Evolutionary conservation across 2,113 vertebrate genomes (phyloP).

Genomic region (Callaeas wilsoni): DNA sequence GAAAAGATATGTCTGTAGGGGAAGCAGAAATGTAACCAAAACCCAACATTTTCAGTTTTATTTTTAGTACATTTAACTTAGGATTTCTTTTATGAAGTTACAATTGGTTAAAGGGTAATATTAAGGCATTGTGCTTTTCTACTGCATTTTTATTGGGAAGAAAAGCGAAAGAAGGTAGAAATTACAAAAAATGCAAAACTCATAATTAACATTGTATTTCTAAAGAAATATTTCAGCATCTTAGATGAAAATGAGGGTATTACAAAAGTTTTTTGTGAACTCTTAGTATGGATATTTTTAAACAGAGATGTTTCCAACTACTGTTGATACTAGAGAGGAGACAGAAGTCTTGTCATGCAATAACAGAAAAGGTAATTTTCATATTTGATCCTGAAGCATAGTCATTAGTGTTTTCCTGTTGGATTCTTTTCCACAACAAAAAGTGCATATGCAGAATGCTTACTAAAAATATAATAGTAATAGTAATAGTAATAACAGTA

Average conservation of each 20-base stretch:
- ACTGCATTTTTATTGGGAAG: not conserved
- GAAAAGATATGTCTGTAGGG: not conserved
- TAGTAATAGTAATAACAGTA: no score
- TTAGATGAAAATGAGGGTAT: not conserved
- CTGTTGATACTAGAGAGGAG: not conserved
- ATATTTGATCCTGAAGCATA: not conserved
- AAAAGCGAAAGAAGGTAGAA: not conserved
- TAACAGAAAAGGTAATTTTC: not conserved
- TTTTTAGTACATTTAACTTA: not conserved
- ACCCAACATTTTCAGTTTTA: accelerated
- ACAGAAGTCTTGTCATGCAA: not conserved
- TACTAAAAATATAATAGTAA: not conserved
- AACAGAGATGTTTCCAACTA: not conserved
- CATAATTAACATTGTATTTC: not conserved
- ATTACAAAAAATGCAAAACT: not conserved
- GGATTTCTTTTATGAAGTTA: not conserved
- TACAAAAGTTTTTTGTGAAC: not conserved
- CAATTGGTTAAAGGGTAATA: not conserved
- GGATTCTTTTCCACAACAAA: not conserved
- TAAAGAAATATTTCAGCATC: not conserved
- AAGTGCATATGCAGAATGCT: not conserved
- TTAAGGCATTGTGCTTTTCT: not conserved
- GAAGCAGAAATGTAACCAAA: not conserved
- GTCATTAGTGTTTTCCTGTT: not conserved
- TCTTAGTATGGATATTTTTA: not conserved